Evolutionary conservation across 2,888 invertebrate species (phyloP).

Genomic region (Athalia cordata): DNA sequence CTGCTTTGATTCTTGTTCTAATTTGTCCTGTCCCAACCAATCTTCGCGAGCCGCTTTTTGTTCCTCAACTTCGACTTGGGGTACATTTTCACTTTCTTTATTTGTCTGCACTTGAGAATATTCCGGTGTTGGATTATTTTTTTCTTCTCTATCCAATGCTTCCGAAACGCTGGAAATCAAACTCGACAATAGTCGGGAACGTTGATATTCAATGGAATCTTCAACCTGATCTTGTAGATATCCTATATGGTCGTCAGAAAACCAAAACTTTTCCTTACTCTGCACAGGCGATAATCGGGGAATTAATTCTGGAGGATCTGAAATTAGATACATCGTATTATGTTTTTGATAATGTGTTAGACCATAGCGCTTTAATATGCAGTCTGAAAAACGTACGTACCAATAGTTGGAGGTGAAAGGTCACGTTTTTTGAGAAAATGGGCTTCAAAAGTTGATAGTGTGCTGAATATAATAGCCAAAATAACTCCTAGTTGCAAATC

Average conservation of each 20-base stretch:
- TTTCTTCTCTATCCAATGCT: background rate
- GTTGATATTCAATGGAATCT: background rate
- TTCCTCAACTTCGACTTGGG: background rate
- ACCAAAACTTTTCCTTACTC: background rate
- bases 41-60: background rate
- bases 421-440: slow-evolving; percentile 8
- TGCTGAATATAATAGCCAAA: slow-evolving; percentile 13
- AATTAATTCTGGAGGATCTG: background rate
- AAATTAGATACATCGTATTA: background rate
- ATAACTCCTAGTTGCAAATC: background rate
- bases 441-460: background rate
- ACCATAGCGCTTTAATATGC: too few species aligned
- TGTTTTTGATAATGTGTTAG: too few species aligned
- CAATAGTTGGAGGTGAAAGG: background rate
- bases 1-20: background rate
- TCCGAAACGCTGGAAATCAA: background rate
- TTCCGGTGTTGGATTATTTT: background rate
- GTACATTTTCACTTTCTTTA: background rate
- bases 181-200: slow-evolving; percentile 10
- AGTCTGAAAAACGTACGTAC: background rate
- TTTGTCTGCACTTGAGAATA: background rate
- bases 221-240: slow-evolving; percentile 7
- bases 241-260: background rate
- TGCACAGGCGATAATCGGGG: background rate
- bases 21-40: background rate